Evolutionary conservation across 2,113 vertebrate species (phyloP), one percentile per base, ranked within the genome.

Genomic region (Calcarius ornatus): DNA sequence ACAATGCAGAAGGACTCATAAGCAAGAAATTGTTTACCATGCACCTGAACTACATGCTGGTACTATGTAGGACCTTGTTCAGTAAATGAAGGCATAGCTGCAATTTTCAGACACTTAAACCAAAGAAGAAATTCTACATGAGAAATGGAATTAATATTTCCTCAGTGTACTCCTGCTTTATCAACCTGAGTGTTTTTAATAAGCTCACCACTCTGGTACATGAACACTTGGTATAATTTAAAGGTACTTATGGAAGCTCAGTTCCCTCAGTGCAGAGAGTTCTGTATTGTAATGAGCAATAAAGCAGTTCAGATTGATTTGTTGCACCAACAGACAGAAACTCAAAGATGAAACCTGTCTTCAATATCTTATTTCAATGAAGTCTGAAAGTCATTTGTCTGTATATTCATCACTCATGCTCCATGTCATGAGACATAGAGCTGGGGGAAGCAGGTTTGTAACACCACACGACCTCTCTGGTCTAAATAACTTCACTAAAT

Each of bases 101-200:
- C 47, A 59, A 81, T 94, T 86, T 95, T 66, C 76, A 75, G 48
- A 50, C 54, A 59, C 53, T 92, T 91, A 72, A 85, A 76, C 14
- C 11, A 78, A 69, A 81, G 64, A 77, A 85, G 47, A 75, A 78
- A 81, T 94, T 85, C 89, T 81, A 60, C n/a, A 45, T 75, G 65
- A 95, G 69, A 86, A 92, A 90, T 63, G 12, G 69, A 83, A 78
- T 86, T 86, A 7, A 31, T 84, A 81, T 84, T 94, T 92, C 81
- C 80, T 63, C 47, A 11, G 48, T 11, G 15, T 68, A 59, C 13
- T 85, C 53, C 43, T 86, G 65, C 40, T 92, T 94, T 82, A 94
- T 78, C 56, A 86, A 28, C 23, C 30, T 43, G 45, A 73, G 15
- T 56, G 65, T 78, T 90, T 93, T 81, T 75, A 86, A 65, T n/a